A percentile compares a stretch with the other conserved stretches of the same genome.
Conservation (phyloP, 1,140 invertebrate genomes). For the Aphaenogaster ashmeadi region DNA sequence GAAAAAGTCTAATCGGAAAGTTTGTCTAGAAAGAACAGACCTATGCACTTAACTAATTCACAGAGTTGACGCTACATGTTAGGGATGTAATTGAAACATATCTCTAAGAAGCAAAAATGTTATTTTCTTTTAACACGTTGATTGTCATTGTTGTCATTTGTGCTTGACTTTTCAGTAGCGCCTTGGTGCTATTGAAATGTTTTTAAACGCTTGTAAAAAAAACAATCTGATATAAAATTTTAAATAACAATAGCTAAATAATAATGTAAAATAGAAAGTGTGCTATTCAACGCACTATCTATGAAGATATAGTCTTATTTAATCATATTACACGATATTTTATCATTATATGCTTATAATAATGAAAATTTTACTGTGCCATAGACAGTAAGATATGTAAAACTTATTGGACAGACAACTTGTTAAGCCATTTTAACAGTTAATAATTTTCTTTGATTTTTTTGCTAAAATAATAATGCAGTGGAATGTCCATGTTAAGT, state of each 20-base stretch:
- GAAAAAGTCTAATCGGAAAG: neutral
- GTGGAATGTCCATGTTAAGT: neutral
- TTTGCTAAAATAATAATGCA: neutral
- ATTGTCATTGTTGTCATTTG: too few species aligned
- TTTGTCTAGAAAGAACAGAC: neutral
- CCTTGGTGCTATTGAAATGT: too few species aligned
- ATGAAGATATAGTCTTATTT: too few species aligned
- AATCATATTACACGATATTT: neutral
- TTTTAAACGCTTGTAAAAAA: too few species aligned
- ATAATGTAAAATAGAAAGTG: too few species aligned
- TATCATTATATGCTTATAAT: neutral
- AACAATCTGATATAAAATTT: neutral
- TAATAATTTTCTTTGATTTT: neutral
- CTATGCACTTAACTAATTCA: neutral
- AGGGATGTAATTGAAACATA: conserved; percentile 1
- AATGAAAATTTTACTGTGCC: neutral
- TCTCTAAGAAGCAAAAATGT: neutral
- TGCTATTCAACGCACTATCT: too few species aligned
- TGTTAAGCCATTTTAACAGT: neutral
- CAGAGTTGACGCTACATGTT: neutral
- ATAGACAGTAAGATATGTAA: neutral
- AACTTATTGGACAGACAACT: neutral
- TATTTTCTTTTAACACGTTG: neutral
- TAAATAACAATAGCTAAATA: neutral
- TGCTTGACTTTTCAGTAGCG: too few species aligned